Percentiles rank a stretch among this genome's conserved stretches.
These are phyloP conservation scores for Spermophilus dauricus DNA, from an alignment of 2,113 vertebrate species.

Conservation along the genomic window DNA sequence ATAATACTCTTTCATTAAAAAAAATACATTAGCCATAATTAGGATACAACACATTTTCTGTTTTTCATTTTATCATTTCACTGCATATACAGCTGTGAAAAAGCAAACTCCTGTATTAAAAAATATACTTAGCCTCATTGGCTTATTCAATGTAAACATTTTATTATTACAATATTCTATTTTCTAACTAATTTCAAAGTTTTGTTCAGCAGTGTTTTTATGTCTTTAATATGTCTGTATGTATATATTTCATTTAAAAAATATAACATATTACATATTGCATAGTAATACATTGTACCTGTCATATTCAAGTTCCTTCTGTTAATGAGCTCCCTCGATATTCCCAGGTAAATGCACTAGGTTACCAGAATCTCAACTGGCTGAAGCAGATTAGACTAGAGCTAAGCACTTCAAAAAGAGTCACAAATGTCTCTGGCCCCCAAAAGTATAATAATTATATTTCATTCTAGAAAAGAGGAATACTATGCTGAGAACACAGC, in stretches of 20 bases:
- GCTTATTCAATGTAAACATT: conserved; percentile 12
- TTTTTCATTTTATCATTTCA: background rate
- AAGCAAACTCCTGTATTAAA: background rate
- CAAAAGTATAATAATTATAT: background rate
- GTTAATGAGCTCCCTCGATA: background rate
- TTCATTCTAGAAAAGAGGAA: background rate
- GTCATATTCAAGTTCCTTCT: background rate
- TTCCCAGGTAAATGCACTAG: background rate
- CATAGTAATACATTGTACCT: background rate
- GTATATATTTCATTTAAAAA: no score
- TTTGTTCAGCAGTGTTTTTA: background rate
- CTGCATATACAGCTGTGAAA: background rate
- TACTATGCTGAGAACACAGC: background rate
- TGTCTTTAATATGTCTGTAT: background rate
- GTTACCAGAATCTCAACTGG: background rate
- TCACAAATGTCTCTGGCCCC: background rate
- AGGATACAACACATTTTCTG: background rate
- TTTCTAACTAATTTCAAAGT: background rate
- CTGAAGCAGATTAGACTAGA: background rate
- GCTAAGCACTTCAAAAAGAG: background rate
- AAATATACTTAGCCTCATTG: conserved; percentile 13
- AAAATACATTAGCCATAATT: background rate
- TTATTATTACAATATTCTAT: background rate
- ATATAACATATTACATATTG: background rate
- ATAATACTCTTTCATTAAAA: background rate